These are phyloP conservation scores for Lasioglossum figueresi DNA, from an alignment of 2,888 invertebrate genomes.

Conservation along the genomic window DNA sequence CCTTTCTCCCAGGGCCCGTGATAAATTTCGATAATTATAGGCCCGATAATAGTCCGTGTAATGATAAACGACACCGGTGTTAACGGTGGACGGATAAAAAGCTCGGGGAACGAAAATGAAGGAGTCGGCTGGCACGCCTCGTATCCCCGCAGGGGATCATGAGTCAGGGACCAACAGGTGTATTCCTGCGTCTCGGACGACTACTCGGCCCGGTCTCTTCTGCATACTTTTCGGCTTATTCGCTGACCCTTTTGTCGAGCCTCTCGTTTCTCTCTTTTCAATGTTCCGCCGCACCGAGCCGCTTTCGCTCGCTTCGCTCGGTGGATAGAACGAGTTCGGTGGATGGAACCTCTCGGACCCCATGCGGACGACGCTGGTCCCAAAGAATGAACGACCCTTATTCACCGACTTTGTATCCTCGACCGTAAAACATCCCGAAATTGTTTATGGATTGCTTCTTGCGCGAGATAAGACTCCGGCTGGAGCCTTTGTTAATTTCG, in stretches of 20 bases:
- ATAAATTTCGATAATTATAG: conserved; percentile 63
- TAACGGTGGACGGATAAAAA: conserved; percentile 43
- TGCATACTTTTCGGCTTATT: conserved; percentile 38
- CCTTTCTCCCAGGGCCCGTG: conserved; percentile 45
- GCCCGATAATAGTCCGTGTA: conserved; percentile 64
- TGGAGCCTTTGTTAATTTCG: background rate
- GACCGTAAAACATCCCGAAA: conserved; percentile 5
- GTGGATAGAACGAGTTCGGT: background rate
- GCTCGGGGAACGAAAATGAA: conserved; percentile 59
- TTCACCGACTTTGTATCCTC: conserved; percentile 6
- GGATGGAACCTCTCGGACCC: background rate
- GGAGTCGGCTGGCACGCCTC: conserved; percentile 65
- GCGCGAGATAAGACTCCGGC: background rate
- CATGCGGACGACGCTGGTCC: background rate
- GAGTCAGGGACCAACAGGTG: conserved; percentile 77
- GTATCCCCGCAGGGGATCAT: conserved; percentile 70
- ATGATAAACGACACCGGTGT: conserved; percentile 66
- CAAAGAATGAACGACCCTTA: background rate
- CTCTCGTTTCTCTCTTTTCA: conserved; percentile 8
- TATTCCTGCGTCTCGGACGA: conserved; percentile 46
- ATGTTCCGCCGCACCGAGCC: conserved; percentile 15
- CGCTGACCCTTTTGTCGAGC: conserved; percentile 19
- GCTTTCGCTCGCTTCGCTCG: background rate
- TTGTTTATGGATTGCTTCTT: conserved; percentile 11
- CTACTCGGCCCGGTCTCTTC: background rate